A percentile compares a stretch with the other conserved stretches of the same genome.
These are phyloP conservation scores for Myripristis murdjan DNA, from an alignment of 2,797 vertebrate genomes.

Conservation along the genomic window DNA sequence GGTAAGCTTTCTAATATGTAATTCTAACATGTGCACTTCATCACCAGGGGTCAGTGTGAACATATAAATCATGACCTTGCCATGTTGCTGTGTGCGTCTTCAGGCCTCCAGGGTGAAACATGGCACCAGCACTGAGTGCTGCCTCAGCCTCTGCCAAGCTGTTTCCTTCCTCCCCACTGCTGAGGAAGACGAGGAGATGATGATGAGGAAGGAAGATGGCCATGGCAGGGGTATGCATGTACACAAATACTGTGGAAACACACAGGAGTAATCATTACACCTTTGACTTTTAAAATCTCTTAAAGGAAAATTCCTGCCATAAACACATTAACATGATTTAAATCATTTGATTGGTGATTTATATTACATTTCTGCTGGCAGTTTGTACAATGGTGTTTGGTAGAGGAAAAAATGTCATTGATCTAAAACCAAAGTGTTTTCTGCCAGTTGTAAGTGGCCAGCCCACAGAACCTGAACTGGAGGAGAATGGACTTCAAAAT, in stretches of 20 bases:
- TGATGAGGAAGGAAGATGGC: slow-evolving; percentile 80
- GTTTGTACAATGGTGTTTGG: too few species aligned
- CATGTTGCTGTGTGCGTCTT: slow-evolving; percentile 10
- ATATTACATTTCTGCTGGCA: too few species aligned
- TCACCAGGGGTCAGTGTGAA: background rate
- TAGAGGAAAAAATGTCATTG: too few species aligned
- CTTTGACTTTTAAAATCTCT: too few species aligned
- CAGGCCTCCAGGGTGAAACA: slow-evolving; percentile 67
- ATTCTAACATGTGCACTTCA: rapidly evolving
- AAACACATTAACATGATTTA: too few species aligned
- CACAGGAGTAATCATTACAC: background rate
- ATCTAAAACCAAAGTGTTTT: too few species aligned
- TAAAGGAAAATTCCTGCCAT: too few species aligned
- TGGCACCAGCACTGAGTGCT: slow-evolving; percentile 80
- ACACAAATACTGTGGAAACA: background rate
- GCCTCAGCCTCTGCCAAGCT: slow-evolving; percentile 85
- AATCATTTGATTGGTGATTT: too few species aligned
- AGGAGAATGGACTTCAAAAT: too few species aligned
- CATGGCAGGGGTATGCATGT: slow-evolving; percentile 65
- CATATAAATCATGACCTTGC: slow-evolving; percentile 6
- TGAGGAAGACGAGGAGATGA: slow-evolving; percentile 84
- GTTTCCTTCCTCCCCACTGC: slow-evolving; percentile 84
- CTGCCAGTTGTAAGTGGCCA: too few species aligned
- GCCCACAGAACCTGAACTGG: too few species aligned
- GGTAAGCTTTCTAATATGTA: slow-evolving; percentile 62